phyloP scores from a whole-genome alignment of 2,888 invertebrate species.

The Brachylomia viminalis region DNA sequence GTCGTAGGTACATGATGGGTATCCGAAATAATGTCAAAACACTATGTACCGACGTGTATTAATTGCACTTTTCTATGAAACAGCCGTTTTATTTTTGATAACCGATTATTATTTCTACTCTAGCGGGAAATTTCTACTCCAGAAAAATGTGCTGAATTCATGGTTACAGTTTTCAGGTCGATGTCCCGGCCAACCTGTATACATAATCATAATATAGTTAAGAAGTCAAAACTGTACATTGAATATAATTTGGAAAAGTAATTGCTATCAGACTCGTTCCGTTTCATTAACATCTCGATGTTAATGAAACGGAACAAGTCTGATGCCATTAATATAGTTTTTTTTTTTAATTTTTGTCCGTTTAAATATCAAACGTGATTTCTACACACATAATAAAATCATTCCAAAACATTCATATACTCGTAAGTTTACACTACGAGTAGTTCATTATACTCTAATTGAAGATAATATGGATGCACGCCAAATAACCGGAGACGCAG shows the following conservation, averaged over 20 bases:
- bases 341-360: not conserved
- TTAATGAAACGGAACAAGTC: not conserved
- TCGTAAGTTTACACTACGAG: conserved; percentile 22
- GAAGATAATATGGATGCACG: conserved; percentile 68
- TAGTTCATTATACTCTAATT: conserved; percentile 59
- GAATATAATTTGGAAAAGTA: not conserved
- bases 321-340: not conserved
- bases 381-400: conserved; percentile 15
- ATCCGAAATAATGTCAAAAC: too few species aligned
- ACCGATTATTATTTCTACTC: too few species aligned
- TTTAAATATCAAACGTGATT: not conserved
- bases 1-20: too few species aligned
- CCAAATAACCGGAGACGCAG: conserved; percentile 66
- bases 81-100: too few species aligned
- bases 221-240: not conserved
- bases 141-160: too few species aligned
- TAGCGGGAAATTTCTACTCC: too few species aligned
- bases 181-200: too few species aligned
- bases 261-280: too few species aligned
- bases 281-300: too few species aligned
- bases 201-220: not conserved
- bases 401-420: not conserved
- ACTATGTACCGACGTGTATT: too few species aligned
- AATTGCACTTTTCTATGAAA: too few species aligned
- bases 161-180: too few species aligned